Base-by-base conservation (phyloP, 2,113 vertebrate species). In the Colius striatus region DNA sequence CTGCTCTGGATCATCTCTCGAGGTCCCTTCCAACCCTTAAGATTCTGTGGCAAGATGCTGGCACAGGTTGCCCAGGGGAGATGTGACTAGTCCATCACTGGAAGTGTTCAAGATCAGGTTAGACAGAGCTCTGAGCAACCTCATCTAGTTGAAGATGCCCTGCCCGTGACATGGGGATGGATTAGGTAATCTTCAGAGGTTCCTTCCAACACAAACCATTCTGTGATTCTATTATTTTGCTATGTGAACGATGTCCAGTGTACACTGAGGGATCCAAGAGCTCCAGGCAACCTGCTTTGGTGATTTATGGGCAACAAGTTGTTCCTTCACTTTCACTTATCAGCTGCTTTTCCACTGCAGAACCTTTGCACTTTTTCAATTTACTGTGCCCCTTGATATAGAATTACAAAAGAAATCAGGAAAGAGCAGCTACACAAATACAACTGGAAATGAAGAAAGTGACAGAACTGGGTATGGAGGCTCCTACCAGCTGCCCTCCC, bases 81-180 rank as follows among this genome's bases (percentile, higher is more conserved):
- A 1, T 10, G 72, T 65, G 4, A 27, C 0, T 53, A n/a, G 20
- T 36, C 21, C 47, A 38, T 61, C 20, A 41, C 79, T 70, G 70
- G 9, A 1, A 3, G 12, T 43, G 50, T 1, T 22, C 72, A 22
- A 74, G 50, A 41, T 10, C 30, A 57, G n/a, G 34, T 0, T 89
- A 70, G 70, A 30, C 1, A 23, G 7, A n/a, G 32, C n/a, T 26
- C 15, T 23, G 65, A 57, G 20, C 26, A 25, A 0, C 18, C 17
- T 38, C 11, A 2, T 21, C n/a, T 1, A 1, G 16, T 36, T 26
- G 79, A 0, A 88, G 48, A 1, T 41, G 58, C 55, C n/a, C 25
- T 87, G 11, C 32, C 20, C 7, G 4, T 5, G 41, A 20, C 38
- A 67, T 22, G 27, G 4, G 27, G 5, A 0, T 30, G 66, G 16